phyloP scores from a whole-genome alignment of 2,113 vertebrate genomes.

The Sturnira hondurensis region DNA sequence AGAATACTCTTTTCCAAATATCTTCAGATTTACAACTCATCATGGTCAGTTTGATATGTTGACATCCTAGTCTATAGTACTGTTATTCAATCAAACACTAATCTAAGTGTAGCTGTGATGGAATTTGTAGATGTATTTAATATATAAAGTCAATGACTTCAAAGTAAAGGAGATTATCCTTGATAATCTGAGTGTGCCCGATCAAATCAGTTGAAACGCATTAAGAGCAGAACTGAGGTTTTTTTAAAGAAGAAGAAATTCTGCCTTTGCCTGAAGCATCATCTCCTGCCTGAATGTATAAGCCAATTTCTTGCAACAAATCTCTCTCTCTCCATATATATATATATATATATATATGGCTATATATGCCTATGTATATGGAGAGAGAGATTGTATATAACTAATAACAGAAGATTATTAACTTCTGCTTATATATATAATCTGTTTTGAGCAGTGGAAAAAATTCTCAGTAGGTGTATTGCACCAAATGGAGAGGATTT shows the following conservation, averaged over 20 bases:
- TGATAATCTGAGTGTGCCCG: conserved; percentile 22
- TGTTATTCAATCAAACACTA: not conserved
- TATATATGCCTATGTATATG: no score
- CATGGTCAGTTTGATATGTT: not conserved
- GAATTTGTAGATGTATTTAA: not conserved
- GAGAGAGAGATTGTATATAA: not conserved
- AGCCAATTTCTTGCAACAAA: not conserved
- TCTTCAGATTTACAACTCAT: not conserved
- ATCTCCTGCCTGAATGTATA: not conserved
- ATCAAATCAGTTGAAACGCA: not conserved
- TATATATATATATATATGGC: not conserved
- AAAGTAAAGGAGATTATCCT: conserved; percentile 15
- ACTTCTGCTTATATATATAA: no score
- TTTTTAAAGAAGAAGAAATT: not conserved
- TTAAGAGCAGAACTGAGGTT: not conserved
- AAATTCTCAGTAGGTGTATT: no score
- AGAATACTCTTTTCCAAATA: not conserved
- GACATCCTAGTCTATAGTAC: not conserved
- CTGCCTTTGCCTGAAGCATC: not conserved
- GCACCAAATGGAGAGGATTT: no score
- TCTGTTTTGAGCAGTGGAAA: no score
- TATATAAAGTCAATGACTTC: not conserved
- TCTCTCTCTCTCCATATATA: not conserved
- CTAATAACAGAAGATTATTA: no score
- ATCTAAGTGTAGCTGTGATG: conserved; percentile 24